Base-by-base conservation (phyloP, 2,797 vertebrate genomes). In the Sorex maritimensis region DNA sequence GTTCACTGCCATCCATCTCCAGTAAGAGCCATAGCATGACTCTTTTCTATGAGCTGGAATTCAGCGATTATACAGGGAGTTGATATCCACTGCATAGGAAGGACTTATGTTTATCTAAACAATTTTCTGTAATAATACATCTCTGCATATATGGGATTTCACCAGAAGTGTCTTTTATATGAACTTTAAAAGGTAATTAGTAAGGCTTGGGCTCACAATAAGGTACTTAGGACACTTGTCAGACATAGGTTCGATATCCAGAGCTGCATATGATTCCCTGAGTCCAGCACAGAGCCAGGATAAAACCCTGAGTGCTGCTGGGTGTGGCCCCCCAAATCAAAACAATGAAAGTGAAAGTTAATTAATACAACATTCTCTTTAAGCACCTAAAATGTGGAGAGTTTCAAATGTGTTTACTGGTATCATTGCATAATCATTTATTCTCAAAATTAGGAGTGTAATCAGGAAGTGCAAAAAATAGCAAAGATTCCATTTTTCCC, bases 381-480 rank as follows among this genome's bases (percentile, higher is more conserved):
- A 14, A 15, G 23, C 6, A 89, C 11, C 3, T 49, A 74, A 44
- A 0, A 69, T 52, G 74, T 83, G 34, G 67, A 72, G 81, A 71
- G 9, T 34, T 73, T 81, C 14, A 81, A 86, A 30, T 34, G 49
- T 2, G 61, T 67, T 78, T 63, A 67, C 38, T 67, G 1, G 1
- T 46, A 9, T 81, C 6, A 58, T 75, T 68, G 34, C 13, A 72
- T 63, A 88, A 65, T 71, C 85, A 28, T 73, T 92, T 71, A 71
- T 61, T 14, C 6, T 80, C 28, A 61, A 23, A 90, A 49, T 65
- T 83, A 26, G 93, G 80, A 88, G 74, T 46, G 3, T 28, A 3
- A 1, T 58, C 34, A 6, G 13, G 11, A 0, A 83, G 68, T 58
- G 23, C 14, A 91, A 78, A 74, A 78, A 26, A 7, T 26, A 71